phyloP scores from a whole-genome alignment of 53 echinoderm and acorn worm genomes.

The Stichopus horrens region DNA sequence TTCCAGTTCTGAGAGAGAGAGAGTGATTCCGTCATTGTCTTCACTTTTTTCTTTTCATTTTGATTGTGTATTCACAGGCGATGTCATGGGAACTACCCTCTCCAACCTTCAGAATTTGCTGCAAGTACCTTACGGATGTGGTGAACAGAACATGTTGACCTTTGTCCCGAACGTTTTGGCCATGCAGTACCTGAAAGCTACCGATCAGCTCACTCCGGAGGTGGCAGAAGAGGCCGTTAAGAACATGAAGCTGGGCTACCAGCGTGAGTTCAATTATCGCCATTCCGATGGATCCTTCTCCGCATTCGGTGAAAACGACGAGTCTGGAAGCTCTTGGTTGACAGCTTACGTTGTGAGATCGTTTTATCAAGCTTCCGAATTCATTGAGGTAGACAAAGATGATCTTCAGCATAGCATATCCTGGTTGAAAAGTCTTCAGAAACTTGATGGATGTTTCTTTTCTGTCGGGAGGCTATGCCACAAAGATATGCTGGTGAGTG shows the following conservation, averaged over 20 bases:
- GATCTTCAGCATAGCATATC: constrained; percentile 71
- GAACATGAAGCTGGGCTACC: constrained; percentile 85
- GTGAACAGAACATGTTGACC: constrained; percentile 91
- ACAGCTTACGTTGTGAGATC: constrained; percentile 80
- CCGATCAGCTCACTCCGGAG: constrained; percentile 63
- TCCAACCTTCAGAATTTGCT: constrained; percentile 80
- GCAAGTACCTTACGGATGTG: constrained; percentile 80
- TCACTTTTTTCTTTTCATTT: too few relatives aligned
- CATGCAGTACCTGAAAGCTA: constrained; percentile 74
- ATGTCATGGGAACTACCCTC: constrained; percentile 80
- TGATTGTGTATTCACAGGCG: constrained; percentile 47
- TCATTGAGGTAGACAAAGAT: constrained; percentile 73
- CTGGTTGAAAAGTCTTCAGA: constrained; percentile 76
- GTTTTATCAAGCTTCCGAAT: constrained; percentile 73
- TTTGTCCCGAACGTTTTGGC: constrained; percentile 83
- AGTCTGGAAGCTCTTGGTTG: constrained; percentile 74
- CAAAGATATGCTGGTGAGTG: constrained; percentile 81
- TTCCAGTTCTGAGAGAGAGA: too few relatives aligned
- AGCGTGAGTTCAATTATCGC: constrained; percentile 87
- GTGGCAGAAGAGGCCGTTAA: constrained; percentile 48
- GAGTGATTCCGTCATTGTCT: too few relatives aligned
- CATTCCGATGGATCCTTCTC: constrained; percentile 80
- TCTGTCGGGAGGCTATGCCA: constrained; percentile 78
- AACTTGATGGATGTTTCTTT: constrained; percentile 70
- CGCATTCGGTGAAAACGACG: constrained; percentile 70